These are phyloP conservation scores for Polypterus senegalus DNA, from an alignment of 2,113 vertebrate species.

Conservation along the genomic window DNA sequence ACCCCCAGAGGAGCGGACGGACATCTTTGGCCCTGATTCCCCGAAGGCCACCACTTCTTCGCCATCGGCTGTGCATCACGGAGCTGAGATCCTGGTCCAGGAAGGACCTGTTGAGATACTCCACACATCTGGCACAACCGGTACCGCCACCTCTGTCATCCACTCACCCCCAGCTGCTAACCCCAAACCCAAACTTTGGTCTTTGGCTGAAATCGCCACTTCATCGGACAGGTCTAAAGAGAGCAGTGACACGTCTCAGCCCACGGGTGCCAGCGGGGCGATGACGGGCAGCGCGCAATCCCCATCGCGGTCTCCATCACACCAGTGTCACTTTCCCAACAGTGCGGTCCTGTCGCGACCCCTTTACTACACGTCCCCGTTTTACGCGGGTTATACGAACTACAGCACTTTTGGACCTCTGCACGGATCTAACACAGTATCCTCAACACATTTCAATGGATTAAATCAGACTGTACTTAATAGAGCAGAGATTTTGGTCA, in stretches of 20 bases:
- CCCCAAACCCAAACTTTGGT: conserved; percentile 92
- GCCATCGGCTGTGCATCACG: conserved; percentile 41
- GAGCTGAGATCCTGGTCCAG: conserved; percentile 38
- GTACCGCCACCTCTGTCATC: conserved; percentile 76
- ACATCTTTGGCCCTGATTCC: conserved; percentile 42
- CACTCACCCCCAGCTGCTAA: conserved; percentile 70
- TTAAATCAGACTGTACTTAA: conserved; percentile 96
- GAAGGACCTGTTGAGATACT: conserved; percentile 48
- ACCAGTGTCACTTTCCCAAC: conserved; percentile 72
- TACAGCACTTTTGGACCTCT: conserved; percentile 90
- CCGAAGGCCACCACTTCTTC: conserved; percentile 58
- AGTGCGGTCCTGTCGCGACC: conserved; percentile 82
- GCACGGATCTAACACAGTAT: conserved; percentile 64
- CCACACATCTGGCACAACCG: conserved; percentile 34
- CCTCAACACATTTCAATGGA: conserved; percentile 89
- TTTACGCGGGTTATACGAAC: conserved; percentile 97
- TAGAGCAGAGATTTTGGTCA: conserved; percentile 87
- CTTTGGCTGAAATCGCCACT: conserved; percentile 87
- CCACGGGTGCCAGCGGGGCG: conserved; percentile 40
- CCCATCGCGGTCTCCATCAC: conserved; percentile 70
- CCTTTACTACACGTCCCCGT: conserved; percentile 89
- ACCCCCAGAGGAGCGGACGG: conserved; percentile 57
- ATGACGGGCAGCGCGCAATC: conserved; percentile 51
- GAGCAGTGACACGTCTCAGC: conserved; percentile 40
- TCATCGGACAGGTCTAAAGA: conserved; percentile 87